Conservation (phyloP, 2,797 vertebrate genomes). For the Aldrovandia affinis region DNA sequence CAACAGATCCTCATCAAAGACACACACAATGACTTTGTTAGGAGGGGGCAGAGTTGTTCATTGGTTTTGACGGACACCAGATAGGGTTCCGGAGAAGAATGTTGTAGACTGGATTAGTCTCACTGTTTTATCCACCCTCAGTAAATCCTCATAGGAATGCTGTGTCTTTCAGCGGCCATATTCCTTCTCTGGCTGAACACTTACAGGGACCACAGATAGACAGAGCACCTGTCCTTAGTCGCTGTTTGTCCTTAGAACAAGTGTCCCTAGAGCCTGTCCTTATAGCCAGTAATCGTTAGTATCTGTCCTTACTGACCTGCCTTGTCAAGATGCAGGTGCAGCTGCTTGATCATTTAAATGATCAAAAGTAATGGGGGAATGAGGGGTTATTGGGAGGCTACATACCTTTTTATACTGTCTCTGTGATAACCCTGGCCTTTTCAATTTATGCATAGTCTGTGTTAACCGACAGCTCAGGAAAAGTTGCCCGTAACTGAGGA, state of each 20-base stretch:
- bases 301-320: neutral
- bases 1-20: constrained; percentile 17
- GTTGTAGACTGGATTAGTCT: constrained; percentile 40
- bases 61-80: constrained; percentile 32
- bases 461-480: too few relatives aligned
- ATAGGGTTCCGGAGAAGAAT: constrained; percentile 23
- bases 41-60: neutral
- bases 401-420: neutral
- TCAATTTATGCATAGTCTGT: neutral
- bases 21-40: constrained; percentile 16
- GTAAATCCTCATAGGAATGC: constrained; percentile 72
- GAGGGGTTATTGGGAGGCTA: neutral
- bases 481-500: neutral
- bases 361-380: neutral
- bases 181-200: constrained; percentile 33
- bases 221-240: neutral
- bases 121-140: constrained; percentile 51
- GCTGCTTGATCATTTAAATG: neutral
- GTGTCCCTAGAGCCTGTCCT: neutral
- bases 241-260: neutral
- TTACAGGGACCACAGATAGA: neutral
- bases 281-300: neutral
- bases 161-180: constrained; percentile 60
- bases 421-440: neutral
- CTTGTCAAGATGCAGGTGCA: neutral